phyloP scores from a whole-genome alignment of 2,888 invertebrate species.

The Leucophora obtusa region DNA sequence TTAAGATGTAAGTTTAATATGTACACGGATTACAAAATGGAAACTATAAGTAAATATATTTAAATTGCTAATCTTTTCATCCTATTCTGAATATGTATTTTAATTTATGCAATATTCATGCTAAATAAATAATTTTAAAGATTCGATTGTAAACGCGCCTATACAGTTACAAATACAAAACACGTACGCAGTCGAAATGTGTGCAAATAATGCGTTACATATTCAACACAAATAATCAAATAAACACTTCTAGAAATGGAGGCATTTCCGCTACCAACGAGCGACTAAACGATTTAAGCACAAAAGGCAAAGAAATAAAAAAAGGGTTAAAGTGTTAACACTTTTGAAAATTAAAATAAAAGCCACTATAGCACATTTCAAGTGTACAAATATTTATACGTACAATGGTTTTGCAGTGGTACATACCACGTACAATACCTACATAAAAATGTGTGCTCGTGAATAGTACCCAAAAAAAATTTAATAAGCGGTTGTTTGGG shows the following conservation, averaged over 20 bases:
- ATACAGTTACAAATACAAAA: conserved; percentile 15
- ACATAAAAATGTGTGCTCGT: conserved; percentile 1
- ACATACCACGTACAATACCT: conserved; percentile 10
- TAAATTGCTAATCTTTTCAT: too few species aligned
- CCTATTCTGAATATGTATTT: too few species aligned
- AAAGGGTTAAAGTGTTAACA: conserved; percentile 63
- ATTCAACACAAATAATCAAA: conserved; percentile 30
- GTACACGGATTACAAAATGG: too few species aligned
- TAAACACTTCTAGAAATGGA: conserved; percentile 40
- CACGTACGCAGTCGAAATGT: conserved; percentile 3
- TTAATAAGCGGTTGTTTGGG: conserved; percentile 26
- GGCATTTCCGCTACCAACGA: conserved; percentile 43
- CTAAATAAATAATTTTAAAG: too few species aligned
- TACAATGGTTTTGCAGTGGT: conserved; percentile 34
- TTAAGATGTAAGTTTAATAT: too few species aligned
- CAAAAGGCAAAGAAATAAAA: conserved; percentile 24
- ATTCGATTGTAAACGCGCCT: not conserved
- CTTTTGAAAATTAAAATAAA: conserved; percentile 60
- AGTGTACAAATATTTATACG: conserved; percentile 34
- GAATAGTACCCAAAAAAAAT: conserved; percentile 32
- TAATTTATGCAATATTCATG: too few species aligned
- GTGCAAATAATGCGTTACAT: conserved; percentile 30
- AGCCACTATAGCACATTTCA: conserved; percentile 65
- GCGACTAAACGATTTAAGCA: conserved; percentile 26
- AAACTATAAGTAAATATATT: too few species aligned